These are phyloP conservation scores for Festucalex cinctus DNA, from an alignment of 2,113 vertebrate species.

Conservation along the genomic window DNA sequence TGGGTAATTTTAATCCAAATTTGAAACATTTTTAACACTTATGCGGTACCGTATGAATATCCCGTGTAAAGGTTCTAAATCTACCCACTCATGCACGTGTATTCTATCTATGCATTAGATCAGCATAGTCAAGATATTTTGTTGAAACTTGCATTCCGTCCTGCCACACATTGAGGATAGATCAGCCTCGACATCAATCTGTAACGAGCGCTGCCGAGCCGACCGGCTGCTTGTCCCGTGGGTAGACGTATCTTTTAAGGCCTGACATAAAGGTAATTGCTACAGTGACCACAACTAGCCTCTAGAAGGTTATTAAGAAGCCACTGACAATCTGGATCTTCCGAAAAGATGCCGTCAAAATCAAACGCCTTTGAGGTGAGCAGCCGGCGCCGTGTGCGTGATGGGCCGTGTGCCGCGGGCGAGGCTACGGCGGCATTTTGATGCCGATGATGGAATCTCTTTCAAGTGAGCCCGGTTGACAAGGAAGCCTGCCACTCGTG, in stretches of 20 bases:
- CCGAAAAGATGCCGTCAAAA: constrained; percentile 61
- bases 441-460: constrained; percentile 38
- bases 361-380: constrained; percentile 43
- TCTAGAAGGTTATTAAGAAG: constrained; percentile 77
- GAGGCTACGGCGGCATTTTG: constrained; percentile 30
- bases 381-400: constrained; percentile 28
- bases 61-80: too few species aligned
- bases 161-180: constrained; percentile 44
- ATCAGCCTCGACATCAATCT: constrained; percentile 56
- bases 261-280: constrained; percentile 79
- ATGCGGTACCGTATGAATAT: too few species aligned
- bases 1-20: too few species aligned
- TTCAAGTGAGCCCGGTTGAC: constrained; percentile 19
- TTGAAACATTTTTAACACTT: too few species aligned
- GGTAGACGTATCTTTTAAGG: constrained; percentile 74
- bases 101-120: constrained; percentile 9
- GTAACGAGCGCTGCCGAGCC: constrained; percentile 68
- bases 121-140: constrained; percentile 23
- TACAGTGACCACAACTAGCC: constrained; percentile 72
- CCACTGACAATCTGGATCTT: constrained; percentile 66
- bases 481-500: constrained; percentile 4
- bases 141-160: constrained; percentile 23
- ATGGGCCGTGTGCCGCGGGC: constrained; percentile 39
- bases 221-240: constrained; percentile 67
- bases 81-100: neutral